Percentiles rank a stretch among this genome's conserved stretches.
These are phyloP conservation scores for Heliornis fulica DNA, from an alignment of 2,113 vertebrate species.

Conservation along the genomic window DNA sequence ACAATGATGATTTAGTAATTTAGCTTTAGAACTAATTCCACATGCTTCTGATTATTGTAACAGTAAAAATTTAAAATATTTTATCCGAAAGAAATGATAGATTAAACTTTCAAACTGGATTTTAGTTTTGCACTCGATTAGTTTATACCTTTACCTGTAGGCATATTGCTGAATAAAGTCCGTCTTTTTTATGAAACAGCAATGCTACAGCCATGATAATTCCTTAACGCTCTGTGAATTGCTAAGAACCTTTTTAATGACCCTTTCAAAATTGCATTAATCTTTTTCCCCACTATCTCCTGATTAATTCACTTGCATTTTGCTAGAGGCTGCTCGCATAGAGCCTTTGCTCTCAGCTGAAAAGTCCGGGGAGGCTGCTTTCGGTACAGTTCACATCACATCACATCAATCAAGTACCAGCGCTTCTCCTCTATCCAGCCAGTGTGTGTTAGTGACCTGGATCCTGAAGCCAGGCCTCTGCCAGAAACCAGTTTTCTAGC, in stretches of 20 bases:
- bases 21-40: neutral
- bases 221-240: neutral
- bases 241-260: neutral
- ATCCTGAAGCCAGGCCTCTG: neutral
- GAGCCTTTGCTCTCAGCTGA: neutral
- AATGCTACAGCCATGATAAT: neutral
- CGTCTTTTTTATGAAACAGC: neutral
- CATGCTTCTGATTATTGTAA: slow-evolving; percentile 10
- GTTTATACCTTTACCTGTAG: neutral
- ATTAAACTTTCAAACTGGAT: neutral
- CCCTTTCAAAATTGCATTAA: neutral
- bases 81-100: neutral
- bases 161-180: neutral
- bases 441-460: neutral
- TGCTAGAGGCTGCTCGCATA: neutral
- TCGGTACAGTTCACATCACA: neutral
- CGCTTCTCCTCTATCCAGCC: neutral
- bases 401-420: neutral
- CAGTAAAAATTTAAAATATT: neutral
- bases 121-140: neutral
- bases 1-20: neutral
- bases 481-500: neutral
- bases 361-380: neutral
- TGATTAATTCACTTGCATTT: neutral
- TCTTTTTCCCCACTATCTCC: neutral